Percentiles rank a stretch among this genome's conserved stretches.
These are phyloP conservation scores for Branchellion lobata DNA, from an alignment of 2,888 invertebrate genomes.

Conservation along the genomic window DNA sequence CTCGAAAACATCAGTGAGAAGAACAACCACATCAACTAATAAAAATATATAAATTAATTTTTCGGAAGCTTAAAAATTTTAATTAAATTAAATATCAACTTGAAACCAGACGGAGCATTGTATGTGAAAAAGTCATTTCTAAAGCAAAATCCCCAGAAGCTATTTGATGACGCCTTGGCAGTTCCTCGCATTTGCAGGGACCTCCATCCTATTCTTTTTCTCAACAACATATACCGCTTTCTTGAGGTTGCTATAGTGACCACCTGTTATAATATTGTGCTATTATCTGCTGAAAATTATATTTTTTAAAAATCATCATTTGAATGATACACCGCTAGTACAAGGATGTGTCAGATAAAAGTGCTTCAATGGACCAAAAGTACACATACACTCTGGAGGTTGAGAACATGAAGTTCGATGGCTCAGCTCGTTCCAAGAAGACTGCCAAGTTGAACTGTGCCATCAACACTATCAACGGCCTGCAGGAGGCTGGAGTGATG, in stretches of 20 bases:
- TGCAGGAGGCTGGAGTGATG: neutral
- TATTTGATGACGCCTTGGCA: too few relatives aligned
- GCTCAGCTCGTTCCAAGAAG: neutral
- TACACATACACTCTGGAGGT: neutral
- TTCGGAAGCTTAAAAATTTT: too few relatives aligned
- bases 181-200: neutral
- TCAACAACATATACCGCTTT: neutral
- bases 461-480: neutral
- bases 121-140: neutral
- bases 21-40: too few relatives aligned
- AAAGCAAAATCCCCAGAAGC: neutral
- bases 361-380: neutral
- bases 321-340: too few relatives aligned
- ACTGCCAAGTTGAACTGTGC: conserved; percentile 19
- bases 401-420: neutral
- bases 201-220: conserved; percentile 12
- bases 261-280: too few relatives aligned
- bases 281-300: too few relatives aligned
- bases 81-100: too few relatives aligned
- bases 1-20: neutral
- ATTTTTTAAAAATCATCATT: too few relatives aligned
- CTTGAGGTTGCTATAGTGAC: conserved; percentile 4
- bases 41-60: too few relatives aligned
- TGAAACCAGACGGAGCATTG: neutral
- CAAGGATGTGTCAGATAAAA: neutral